Conservation (phyloP, 2,797 vertebrate species). For the Centroberyx gerrardi region DNA sequence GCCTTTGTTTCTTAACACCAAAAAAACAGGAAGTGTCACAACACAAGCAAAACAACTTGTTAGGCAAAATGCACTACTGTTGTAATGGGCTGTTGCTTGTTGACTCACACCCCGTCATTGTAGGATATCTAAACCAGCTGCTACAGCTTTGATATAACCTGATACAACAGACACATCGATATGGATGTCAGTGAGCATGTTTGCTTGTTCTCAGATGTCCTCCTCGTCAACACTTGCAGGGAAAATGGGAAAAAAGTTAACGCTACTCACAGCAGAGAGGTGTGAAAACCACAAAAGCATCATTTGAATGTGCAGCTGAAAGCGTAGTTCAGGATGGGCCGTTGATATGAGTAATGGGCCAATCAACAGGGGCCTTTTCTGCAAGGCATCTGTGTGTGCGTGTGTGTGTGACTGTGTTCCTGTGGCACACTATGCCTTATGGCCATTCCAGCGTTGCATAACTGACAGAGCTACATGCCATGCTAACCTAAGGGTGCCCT, state of each 20-base stretch:
- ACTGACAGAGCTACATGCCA: slow-evolving; percentile 32
- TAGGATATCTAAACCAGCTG: slow-evolving; percentile 10
- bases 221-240: slow-evolving; percentile 12
- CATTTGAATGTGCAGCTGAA: slow-evolving; percentile 10
- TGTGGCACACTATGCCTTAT: slow-evolving; percentile 10
- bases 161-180: background rate
- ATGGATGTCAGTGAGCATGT: background rate
- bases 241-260: slow-evolving; percentile 24
- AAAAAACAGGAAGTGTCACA: slow-evolving; percentile 44
- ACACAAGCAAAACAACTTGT: slow-evolving; percentile 31
- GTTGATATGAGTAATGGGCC: slow-evolving; percentile 47
- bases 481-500: slow-evolving; percentile 21
- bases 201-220: slow-evolving; percentile 22
- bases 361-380: slow-evolving; percentile 3
- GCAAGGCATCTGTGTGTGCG: slow-evolving; percentile 12
- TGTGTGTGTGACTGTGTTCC: background rate
- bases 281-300: slow-evolving; percentile 43
- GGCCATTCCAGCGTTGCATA: slow-evolving; percentile 47
- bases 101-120: slow-evolving; percentile 8
- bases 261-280: background rate
- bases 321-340: background rate
- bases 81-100: slow-evolving; percentile 20
- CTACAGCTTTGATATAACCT: background rate
- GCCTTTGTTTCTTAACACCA: slow-evolving; percentile 26
- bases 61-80: slow-evolving; percentile 1